Conservation (phyloP, 2,888 invertebrate species). For the Eupithecia abbreviata region DNA sequence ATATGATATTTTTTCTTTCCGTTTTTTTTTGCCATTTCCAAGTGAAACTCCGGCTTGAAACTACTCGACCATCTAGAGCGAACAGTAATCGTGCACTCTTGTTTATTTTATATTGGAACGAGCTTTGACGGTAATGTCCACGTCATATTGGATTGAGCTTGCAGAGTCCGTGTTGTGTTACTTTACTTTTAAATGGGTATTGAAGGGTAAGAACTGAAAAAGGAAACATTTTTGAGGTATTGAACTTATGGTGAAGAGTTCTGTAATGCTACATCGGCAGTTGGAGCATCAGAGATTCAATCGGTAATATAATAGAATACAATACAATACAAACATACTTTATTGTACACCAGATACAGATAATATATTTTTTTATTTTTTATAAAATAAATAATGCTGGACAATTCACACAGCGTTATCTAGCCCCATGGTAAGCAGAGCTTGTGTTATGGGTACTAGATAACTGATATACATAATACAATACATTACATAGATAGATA, state of each 20-base stretch:
- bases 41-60: background rate
- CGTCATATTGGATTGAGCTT: constrained; percentile 42
- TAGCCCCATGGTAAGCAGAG: too few species aligned
- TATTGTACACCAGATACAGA: too few species aligned
- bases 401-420: too few species aligned
- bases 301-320: too few species aligned
- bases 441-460: too few species aligned
- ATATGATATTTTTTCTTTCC: background rate
- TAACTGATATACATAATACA: too few species aligned
- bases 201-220: background rate
- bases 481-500: too few species aligned
- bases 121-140: constrained; percentile 43
- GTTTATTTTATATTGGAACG: constrained; percentile 52
- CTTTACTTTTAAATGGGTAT: constrained; percentile 5
- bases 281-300: too few species aligned
- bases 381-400: too few species aligned
- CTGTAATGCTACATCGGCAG: too few species aligned
- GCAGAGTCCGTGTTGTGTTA: background rate
- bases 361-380: too few species aligned
- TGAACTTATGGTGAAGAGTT: background rate
- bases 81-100: constrained; percentile 50
- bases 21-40: background rate
- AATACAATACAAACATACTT: too few species aligned
- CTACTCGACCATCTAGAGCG: constrained; percentile 1
- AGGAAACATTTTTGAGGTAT: background rate